Evolutionary conservation across 2,888 invertebrate species (phyloP).

Genomic region (Antitype chi): DNA sequence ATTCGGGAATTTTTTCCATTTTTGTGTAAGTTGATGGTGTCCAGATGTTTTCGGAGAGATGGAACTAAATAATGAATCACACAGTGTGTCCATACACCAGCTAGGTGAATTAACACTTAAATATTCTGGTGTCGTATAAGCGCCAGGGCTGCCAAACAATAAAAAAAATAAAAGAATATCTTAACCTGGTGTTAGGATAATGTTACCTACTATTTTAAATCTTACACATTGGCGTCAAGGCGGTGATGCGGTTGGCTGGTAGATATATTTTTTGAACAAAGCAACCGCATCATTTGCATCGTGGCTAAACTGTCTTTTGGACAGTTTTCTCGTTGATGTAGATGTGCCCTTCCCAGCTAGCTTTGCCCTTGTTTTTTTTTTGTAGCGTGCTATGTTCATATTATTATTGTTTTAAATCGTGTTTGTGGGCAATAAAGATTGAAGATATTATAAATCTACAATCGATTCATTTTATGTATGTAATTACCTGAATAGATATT

Average conservation of each 20-base stretch:
- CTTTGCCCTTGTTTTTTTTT: not conserved
- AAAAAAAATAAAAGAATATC: not conserved
- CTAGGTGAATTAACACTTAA: not conserved
- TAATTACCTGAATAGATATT: not conserved
- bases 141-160: conserved; percentile 28
- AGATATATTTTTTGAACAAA: not conserved
- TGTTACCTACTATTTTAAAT: not conserved
- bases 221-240: not conserved
- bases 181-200: not conserved
- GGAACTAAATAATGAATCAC: not conserved
- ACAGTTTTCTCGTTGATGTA: not conserved
- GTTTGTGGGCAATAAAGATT: conserved; percentile 9
- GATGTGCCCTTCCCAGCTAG: not conserved
- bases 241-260: no score
- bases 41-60: not conserved
- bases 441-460: not conserved
- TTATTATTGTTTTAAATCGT: not conserved
- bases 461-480: not conserved
- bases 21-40: not conserved
- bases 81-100: not conserved
- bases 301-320: not conserved
- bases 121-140: not conserved
- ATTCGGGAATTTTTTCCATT: conserved; percentile 75
- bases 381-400: not conserved
- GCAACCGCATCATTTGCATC: not conserved